Evolutionary conservation across 2,888 invertebrate species (phyloP).

Genomic region (Tortrix viridana): DNA sequence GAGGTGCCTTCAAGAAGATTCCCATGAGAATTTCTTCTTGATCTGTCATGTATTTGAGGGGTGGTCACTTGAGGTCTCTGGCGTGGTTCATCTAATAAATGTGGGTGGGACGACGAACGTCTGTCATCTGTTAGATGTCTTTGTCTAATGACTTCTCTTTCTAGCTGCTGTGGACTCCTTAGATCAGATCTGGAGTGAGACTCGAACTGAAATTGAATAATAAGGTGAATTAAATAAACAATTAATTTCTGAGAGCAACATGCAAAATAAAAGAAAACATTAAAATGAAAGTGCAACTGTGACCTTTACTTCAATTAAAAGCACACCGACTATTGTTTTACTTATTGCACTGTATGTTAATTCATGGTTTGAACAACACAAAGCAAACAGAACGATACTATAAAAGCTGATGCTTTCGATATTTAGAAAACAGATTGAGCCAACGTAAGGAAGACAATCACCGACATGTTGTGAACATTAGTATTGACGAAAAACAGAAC

Average conservation of each 20-base stretch:
- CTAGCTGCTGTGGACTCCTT: constrained; percentile 86
- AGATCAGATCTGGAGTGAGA: constrained; percentile 78
- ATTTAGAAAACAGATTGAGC: constrained; percentile 16
- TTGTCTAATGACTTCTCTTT: constrained; percentile 84
- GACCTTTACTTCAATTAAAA: too few species aligned
- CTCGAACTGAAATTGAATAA: constrained; percentile 66
- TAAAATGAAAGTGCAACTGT: too few species aligned
- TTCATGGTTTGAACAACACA: not conserved
- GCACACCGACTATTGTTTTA: too few species aligned
- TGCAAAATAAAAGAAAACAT: too few species aligned
- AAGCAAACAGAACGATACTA: not conserved
- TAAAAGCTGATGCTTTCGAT: constrained; percentile 15
- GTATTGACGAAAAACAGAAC: constrained; percentile 48
- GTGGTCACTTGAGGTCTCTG: constrained; percentile 66
- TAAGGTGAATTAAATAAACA: not conserved
- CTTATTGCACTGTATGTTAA: too few species aligned
- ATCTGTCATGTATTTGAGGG: constrained; percentile 69
- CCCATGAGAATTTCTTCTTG: constrained; percentile 84
- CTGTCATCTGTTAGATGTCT: constrained; percentile 83
- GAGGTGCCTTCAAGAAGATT: constrained; percentile 82
- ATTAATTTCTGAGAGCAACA: too few species aligned
- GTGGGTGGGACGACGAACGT: constrained; percentile 87
- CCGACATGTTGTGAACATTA: constrained; percentile 23
- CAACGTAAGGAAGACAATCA: constrained; percentile 31
- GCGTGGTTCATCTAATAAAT: constrained; percentile 82